phyloP scores from a whole-genome alignment of 1,140 invertebrate genomes.

The Bemisia tabaci region DNA sequence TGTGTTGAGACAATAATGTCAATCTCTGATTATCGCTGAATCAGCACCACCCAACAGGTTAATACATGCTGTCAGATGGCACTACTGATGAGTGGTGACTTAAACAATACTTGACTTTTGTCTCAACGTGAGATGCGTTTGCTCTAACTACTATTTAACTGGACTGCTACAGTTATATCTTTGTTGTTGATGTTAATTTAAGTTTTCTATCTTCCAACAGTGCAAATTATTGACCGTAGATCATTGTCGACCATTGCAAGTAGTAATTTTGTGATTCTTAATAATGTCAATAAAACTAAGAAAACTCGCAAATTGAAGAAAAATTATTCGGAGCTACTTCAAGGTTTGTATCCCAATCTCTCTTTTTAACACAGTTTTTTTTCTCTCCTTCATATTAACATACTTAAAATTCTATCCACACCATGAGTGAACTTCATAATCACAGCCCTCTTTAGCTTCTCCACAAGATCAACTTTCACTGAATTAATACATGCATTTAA shows the following conservation, averaged over 20 bases:
- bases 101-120: no score
- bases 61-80: no score
- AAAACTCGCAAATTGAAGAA: neutral
- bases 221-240: neutral
- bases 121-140: no score
- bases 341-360: neutral
- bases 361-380: no score
- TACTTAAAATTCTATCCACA: no score
- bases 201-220: neutral
- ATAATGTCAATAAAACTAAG: neutral
- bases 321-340: neutral
- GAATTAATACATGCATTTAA: neutral
- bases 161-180: neutral
- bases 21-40: no score
- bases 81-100: no score
- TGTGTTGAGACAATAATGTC: no score
- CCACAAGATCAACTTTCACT: neutral
- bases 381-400: no score
- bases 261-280: neutral
- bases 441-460: neutral
- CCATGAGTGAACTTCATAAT: no score
- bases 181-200: neutral
- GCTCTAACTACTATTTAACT: neutral
- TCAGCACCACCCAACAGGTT: no score
- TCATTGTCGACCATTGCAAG: neutral